These are phyloP conservation scores for Nudaria mundana DNA, from an alignment of 2,888 invertebrate species.

Conservation along the genomic window DNA sequence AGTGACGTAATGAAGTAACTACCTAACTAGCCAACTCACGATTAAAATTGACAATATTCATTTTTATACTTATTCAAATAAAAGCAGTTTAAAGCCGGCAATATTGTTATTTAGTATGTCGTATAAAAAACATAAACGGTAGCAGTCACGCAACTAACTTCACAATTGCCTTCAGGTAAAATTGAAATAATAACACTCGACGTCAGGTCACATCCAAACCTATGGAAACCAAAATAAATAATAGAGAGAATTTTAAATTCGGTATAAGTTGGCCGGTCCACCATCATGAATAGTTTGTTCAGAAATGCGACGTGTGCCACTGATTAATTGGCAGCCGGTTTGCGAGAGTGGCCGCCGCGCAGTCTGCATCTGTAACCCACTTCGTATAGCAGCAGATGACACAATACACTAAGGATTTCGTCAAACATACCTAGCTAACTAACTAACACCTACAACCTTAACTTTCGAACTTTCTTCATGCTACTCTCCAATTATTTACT, in stretches of 20 bases:
- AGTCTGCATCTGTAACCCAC: conserved; percentile 57
- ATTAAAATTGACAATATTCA: conserved; percentile 11
- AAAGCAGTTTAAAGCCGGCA: conserved; percentile 25
- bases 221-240: conserved; percentile 21
- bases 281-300: conserved; percentile 28
- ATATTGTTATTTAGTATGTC: conserved; percentile 29
- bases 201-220: conserved; percentile 14
- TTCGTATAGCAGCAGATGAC: conserved; percentile 38
- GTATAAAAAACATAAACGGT: conserved; percentile 39
- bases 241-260: conserved; percentile 17
- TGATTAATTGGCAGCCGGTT: conserved; percentile 53
- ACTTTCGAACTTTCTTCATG: conserved; percentile 35
- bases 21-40: neutral
- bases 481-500: conserved; percentile 7
- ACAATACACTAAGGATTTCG: conserved; percentile 32
- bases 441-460: conserved; percentile 27
- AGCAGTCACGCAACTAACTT: conserved; percentile 44
- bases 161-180: conserved; percentile 30
- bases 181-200: conserved; percentile 34
- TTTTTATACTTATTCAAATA: conserved; percentile 18
- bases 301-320: conserved; percentile 19
- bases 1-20: no score
- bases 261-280: conserved; percentile 19
- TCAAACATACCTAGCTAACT: conserved; percentile 23
- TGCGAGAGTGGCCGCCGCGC: conserved; percentile 53